Conservation (phyloP, 2,888 invertebrate genomes). For the Dyspetes luteomarginatus region DNA sequence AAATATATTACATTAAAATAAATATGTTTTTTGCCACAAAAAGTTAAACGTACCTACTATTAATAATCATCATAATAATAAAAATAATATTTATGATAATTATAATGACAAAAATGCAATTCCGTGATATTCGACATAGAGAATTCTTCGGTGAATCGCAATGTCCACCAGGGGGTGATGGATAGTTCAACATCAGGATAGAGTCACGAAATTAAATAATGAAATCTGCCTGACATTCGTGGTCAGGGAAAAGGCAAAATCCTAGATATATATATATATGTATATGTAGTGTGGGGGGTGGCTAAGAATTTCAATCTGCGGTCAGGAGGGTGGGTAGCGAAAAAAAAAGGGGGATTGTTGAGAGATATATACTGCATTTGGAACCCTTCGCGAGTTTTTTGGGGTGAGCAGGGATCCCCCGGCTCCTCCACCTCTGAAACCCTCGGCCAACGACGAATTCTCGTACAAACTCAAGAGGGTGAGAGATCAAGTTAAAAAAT, state of each 20-base stretch:
- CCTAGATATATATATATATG: not conserved
- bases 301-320: constrained; percentile 83
- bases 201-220: constrained; percentile 79
- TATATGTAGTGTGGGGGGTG: constrained; percentile 67
- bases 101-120: constrained; percentile 46
- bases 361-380: constrained; percentile 61
- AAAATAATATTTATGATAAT: not conserved
- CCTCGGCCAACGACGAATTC: constrained; percentile 72
- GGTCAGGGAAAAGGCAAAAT: constrained; percentile 49
- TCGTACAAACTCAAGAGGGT: constrained; percentile 66
- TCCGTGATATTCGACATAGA: not conserved
- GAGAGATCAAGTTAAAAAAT: constrained; percentile 79
- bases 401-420: constrained; percentile 54
- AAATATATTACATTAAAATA: too few species aligned
- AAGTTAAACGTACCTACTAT: too few species aligned
- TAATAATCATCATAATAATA: too few species aligned
- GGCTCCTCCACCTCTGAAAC: constrained; percentile 57
- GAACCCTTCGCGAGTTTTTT: constrained; percentile 58
- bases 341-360: constrained; percentile 70
- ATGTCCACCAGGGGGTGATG: constrained; percentile 67
- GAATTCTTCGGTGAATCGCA: constrained; percentile 22
- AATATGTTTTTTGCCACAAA: too few species aligned
- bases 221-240: constrained; percentile 79
- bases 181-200: constrained; percentile 69
- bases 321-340: constrained; percentile 76